Conservation (phyloP, 1,140 invertebrate species). For the Oedothorax gibbosus region DNA sequence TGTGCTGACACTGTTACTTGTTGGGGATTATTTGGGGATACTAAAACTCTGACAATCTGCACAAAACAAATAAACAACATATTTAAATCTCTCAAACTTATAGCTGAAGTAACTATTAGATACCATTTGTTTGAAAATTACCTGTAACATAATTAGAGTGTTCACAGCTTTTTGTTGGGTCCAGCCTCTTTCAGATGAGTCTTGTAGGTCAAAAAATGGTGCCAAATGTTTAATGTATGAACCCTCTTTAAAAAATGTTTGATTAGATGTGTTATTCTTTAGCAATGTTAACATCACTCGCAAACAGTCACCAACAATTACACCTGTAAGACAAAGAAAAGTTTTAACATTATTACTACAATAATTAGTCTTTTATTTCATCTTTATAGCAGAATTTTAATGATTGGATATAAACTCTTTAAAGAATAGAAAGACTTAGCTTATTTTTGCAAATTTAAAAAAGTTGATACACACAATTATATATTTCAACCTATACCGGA, state of each 20-base stretch:
- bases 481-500: too few species aligned
- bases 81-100: not conserved
- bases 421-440: too few species aligned
- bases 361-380: too few species aligned
- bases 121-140: slow-evolving; percentile 62
- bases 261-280: slow-evolving; percentile 96
- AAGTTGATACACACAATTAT: too few species aligned
- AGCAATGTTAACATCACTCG: slow-evolving; percentile 94
- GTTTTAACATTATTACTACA: not conserved
- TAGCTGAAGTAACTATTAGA: not conserved
- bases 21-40: slow-evolving; percentile 87
- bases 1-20: slow-evolving; percentile 86
- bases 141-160: slow-evolving; percentile 89
- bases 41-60: slow-evolving; percentile 84
- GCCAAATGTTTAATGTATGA: slow-evolving; percentile 89
- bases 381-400: too few species aligned
- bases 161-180: slow-evolving; percentile 95
- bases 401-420: too few species aligned
- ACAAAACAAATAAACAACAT: slow-evolving; percentile 52
- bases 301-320: slow-evolving; percentile 98
- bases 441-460: too few species aligned
- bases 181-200: slow-evolving; percentile 79
- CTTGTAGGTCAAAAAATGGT: slow-evolving; percentile 85
- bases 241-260: slow-evolving; percentile 98
- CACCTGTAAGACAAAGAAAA: slow-evolving; percentile 71